Conservation (phyloP, 2,797 vertebrate species). For the Myotis daubentonii region DNA sequence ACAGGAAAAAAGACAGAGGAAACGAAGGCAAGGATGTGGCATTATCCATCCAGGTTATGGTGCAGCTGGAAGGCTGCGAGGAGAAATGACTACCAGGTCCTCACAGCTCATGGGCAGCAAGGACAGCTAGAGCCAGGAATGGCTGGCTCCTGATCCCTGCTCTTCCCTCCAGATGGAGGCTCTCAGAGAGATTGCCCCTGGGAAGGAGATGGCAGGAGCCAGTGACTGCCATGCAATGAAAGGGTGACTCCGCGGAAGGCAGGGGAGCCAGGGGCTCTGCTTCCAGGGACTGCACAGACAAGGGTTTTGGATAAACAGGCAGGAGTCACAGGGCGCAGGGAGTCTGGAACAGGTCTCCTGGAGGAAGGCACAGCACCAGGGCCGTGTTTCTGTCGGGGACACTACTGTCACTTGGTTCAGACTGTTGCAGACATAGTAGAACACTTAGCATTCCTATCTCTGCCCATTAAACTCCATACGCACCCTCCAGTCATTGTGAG, state of each 20-base stretch:
- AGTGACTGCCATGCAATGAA: accelerated
- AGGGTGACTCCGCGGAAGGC: not conserved
- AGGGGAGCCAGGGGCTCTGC: not conserved
- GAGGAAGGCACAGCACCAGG: not conserved
- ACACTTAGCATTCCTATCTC: not conserved
- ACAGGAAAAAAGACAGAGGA: not conserved
- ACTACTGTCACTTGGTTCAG: not conserved
- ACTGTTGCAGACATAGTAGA: not conserved
- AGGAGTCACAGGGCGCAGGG: not conserved
- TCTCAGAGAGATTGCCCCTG: not conserved
- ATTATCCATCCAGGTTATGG: not conserved
- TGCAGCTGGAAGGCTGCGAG: not conserved
- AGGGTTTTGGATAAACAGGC: not conserved
- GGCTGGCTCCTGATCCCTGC: too few relatives aligned
- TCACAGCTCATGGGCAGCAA: not conserved
- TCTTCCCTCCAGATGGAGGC: not conserved
- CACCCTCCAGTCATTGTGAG: not conserved
- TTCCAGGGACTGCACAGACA: not conserved
- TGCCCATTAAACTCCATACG: not conserved
- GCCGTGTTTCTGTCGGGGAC: accelerated
- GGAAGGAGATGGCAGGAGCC: accelerated
- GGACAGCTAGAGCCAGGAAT: not conserved
- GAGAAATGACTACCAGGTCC: not conserved
- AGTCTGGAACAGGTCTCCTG: not conserved
- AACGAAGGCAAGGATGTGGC: not conserved